Conservation (phyloP, 2,797 vertebrate genomes). For the Pangasius mekongensis region DNA sequence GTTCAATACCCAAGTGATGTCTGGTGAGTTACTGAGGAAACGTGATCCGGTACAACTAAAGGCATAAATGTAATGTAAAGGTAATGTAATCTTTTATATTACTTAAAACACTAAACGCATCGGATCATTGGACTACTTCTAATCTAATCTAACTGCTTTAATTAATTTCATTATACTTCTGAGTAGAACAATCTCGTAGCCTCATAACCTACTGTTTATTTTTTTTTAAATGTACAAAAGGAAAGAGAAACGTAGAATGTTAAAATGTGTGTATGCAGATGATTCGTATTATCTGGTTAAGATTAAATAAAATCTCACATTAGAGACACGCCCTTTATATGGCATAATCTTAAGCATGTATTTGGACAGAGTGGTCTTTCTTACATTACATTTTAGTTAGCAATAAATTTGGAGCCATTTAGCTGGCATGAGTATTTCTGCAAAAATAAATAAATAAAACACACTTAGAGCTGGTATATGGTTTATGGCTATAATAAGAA, state of each 20-base stretch:
- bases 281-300: not conserved
- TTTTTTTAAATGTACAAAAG: not conserved
- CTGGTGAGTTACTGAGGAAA: conserved; percentile 15
- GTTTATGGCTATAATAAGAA: not conserved
- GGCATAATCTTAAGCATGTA: not conserved
- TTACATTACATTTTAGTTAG: not conserved
- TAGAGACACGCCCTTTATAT: not conserved
- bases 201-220: not conserved
- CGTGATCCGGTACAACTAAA: not conserved
- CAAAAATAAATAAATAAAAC: not conserved
- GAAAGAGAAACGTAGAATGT: not conserved
- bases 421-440: not conserved
- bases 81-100: conserved; percentile 20
- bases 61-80: not conserved
- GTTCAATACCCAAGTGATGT: conserved; percentile 10
- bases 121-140: not conserved
- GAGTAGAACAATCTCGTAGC: not conserved
- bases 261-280: not conserved
- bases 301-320: not conserved
- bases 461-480: not conserved
- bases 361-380: not conserved
- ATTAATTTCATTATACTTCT: conserved; percentile 22
- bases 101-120: conserved; percentile 15
- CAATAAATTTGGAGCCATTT: not conserved
- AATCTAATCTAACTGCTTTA: conserved; percentile 9